phyloP scores from a whole-genome alignment of 1,140 invertebrate genomes.

The Trichonephila clavipes region DNA sequence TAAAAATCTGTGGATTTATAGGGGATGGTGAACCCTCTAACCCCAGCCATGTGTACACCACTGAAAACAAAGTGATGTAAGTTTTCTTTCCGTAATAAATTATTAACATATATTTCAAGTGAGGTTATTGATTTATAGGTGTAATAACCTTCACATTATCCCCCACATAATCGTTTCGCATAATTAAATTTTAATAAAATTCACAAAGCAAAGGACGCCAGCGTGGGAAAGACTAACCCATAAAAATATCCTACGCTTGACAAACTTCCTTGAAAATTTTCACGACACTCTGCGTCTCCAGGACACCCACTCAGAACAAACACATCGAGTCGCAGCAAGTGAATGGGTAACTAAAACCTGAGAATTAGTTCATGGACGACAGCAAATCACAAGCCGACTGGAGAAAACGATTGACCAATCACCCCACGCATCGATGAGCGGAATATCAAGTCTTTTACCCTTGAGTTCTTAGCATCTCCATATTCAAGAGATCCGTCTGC shows the following conservation, averaged over 20 bases:
- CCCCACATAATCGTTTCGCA: neutral
- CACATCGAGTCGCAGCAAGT: too few relatives aligned
- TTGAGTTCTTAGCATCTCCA: neutral
- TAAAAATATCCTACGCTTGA: neutral
- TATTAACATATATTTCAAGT: too few relatives aligned
- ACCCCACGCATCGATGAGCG: constrained; percentile 20
- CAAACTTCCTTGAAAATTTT: constrained; percentile 19
- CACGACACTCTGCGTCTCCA: neutral
- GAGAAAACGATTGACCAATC: constrained; percentile 41
- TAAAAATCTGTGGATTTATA: too few relatives aligned
- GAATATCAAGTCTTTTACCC: constrained; percentile 22
- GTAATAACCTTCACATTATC: neutral
- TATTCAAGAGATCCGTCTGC: neutral
- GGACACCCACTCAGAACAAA: neutral
- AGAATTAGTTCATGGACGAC: constrained; percentile 61
- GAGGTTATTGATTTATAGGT: too few relatives aligned
- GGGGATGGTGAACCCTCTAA: too few relatives aligned
- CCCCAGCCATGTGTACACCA: too few relatives aligned
- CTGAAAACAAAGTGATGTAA: too few relatives aligned
- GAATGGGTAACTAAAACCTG: neutral
- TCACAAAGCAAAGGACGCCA: neutral
- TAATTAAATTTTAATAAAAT: constrained; percentile 22
- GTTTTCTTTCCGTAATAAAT: too few relatives aligned
- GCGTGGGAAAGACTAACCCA: constrained; percentile 5
- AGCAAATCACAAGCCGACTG: constrained; percentile 16